Evolutionary conservation across 2,797 vertebrate species (phyloP), one percentile per base, ranked within the genome.

Genomic region (Basileuterus tristriatus): DNA sequence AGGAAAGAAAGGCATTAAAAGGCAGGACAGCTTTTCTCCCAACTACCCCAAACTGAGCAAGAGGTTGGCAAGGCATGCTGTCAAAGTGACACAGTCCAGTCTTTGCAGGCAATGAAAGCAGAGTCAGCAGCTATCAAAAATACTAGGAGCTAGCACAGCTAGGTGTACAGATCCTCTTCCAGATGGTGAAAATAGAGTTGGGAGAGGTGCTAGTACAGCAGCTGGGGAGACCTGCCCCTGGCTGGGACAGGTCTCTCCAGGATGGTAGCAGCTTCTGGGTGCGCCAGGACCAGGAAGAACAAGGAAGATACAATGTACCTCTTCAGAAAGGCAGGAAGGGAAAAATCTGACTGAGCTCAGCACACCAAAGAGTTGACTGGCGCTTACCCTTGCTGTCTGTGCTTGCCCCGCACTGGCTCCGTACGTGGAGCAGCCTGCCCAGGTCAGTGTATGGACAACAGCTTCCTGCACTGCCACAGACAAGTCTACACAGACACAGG

Each of bases 381-480:
- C 3, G 24, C 36, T 47, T 26, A 26, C 10, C 1, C 19, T 68
- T 2, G 3, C 22, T 1, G 1, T n/a, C 44, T 52, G 16, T 64
- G 41, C 5, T 2, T 2, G 6, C 1, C 12, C 3, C 3, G 0
- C 20, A 22, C 20, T 18, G 76, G 18, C 29, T 79, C 52, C 2
- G 0, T 18, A 39, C 9, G 15, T 7, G 72, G 26, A 0, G 1
- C 11, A 60, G 29, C 20, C 21, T 75, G 20, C 36, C 20, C 21
- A 68, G 58, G 34, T 75, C 37, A 0, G 0, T 8, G 49, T 22
- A 17, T 1, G 2, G 50, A 32, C 74, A 56, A 49, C 18, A 44
- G 53, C 44, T 50, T 24, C 58, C 79, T 37, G 37, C 3, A 0
- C 34, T 30, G 41, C 29, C 70, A 60, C 26, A 15, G 9, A 39